These are phyloP conservation scores for Apotomis capreana DNA, from an alignment of 2,888 invertebrate species.

Conservation along the genomic window DNA sequence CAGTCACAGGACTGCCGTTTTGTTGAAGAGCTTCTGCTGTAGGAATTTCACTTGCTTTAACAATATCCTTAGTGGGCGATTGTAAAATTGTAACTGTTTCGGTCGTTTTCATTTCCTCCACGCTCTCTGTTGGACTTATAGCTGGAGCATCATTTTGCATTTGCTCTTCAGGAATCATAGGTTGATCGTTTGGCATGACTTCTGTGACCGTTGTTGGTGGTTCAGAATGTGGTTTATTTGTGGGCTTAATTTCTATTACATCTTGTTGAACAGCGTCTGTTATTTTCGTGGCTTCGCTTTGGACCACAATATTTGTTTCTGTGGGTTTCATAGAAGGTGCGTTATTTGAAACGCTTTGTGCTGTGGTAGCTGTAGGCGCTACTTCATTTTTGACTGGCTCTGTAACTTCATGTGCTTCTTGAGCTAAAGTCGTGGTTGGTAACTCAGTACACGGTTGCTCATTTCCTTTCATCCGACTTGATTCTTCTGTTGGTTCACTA, in stretches of 20 bases:
- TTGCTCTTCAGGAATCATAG: slow-evolving; percentile 14
- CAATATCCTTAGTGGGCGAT: slow-evolving; percentile 10
- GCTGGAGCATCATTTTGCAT: slow-evolving; percentile 30
- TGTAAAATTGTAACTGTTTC: slow-evolving; percentile 25
- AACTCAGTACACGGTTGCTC: slow-evolving; percentile 19
- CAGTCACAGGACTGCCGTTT: slow-evolving; percentile 50
- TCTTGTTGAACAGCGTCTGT: slow-evolving; percentile 15
- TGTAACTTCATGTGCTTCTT: neutral
- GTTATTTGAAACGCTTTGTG: neutral
- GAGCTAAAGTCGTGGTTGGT: neutral
- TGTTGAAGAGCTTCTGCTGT: slow-evolving; percentile 69
- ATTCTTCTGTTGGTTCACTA: slow-evolving; percentile 27
- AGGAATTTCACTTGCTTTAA: slow-evolving; percentile 57
- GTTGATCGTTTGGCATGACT: slow-evolving; percentile 12
- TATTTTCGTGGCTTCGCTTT: slow-evolving; percentile 15
- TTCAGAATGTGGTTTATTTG: slow-evolving; percentile 8
- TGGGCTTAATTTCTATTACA: neutral
- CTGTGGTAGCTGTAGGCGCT: slow-evolving; percentile 4
- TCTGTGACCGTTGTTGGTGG: slow-evolving; percentile 1
- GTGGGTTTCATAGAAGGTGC: slow-evolving; percentile 8
- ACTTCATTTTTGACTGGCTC: neutral
- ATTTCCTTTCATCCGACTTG: slow-evolving; percentile 14
- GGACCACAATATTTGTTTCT: slow-evolving; percentile 1
- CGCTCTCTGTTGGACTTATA: slow-evolving; percentile 15
- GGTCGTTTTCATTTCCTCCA: slow-evolving; percentile 28